Evolutionary conservation across 2,888 invertebrate species (phyloP).

Genomic region (Drosophila mercatorum): DNA sequence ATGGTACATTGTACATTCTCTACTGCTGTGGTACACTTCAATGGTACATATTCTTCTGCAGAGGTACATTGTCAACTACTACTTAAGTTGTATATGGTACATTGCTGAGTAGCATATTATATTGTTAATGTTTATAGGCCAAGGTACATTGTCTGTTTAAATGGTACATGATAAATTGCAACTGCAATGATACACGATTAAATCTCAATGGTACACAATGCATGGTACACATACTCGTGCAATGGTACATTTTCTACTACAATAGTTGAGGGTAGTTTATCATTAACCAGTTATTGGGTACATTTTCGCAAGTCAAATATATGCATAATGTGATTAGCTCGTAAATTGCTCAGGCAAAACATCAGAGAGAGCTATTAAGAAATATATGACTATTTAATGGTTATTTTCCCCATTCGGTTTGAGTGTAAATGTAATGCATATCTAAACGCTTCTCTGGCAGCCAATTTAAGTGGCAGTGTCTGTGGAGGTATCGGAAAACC

Average conservation of each 20-base stretch:
- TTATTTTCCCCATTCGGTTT: neutral
- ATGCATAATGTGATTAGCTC: neutral
- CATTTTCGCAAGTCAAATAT: neutral
- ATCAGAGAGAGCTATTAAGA: neutral
- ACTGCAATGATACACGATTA: too few species aligned
- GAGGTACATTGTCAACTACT: too few species aligned
- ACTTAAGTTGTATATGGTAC: too few species aligned
- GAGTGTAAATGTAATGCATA: constrained; percentile 1
- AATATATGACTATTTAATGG: neutral
- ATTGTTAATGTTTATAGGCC: too few species aligned
- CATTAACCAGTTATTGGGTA: neutral
- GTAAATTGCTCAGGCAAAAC: neutral
- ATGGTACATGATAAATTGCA: too few species aligned
- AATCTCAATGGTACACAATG: too few species aligned
- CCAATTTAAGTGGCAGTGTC: neutral
- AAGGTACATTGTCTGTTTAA: too few species aligned
- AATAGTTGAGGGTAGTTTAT: neutral
- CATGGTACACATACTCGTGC: neutral
- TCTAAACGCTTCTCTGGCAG: neutral
- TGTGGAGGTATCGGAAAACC: constrained; percentile 25
- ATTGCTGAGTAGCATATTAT: too few species aligned
- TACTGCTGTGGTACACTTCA: too few species aligned
- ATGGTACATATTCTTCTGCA: too few species aligned
- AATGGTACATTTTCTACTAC: neutral
- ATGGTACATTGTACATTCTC: too few species aligned